A percentile compares a stretch with the other conserved stretches of the same genome.
phyloP scores from a whole-genome alignment of 2,113 vertebrate species.

The Poeciliopsis turrubarensis region DNA sequence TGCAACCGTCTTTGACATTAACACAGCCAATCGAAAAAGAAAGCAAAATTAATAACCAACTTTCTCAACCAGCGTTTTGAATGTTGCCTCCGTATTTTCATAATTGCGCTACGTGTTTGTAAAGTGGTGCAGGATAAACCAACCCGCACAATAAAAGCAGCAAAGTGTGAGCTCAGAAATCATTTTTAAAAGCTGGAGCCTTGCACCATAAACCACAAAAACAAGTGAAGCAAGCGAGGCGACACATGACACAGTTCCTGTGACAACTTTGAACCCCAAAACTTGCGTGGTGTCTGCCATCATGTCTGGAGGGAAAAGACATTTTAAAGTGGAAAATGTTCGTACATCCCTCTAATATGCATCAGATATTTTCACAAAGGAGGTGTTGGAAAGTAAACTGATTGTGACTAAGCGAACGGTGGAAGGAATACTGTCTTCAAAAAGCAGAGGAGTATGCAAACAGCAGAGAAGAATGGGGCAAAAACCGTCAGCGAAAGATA shows the following conservation, averaged over 20 bases:
- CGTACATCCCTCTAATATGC: neutral
- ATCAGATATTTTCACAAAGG: constrained; percentile 9
- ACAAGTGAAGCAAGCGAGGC: neutral
- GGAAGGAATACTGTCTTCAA: constrained; percentile 36
- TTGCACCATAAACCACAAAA: constrained; percentile 2
- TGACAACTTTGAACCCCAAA: constrained; percentile 20
- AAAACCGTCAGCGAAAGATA: neutral
- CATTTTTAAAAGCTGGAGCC: neutral
- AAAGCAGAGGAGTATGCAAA: constrained; percentile 6
- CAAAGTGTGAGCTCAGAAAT: neutral
- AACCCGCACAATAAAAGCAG: neutral
- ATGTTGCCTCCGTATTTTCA: neutral
- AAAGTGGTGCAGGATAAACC: constrained; percentile 9
- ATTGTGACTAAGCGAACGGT: constrained; percentile 20
- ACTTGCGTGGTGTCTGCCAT: neutral
- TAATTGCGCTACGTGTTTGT: neutral
- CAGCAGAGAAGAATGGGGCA: neutral
- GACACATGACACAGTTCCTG: constrained; percentile 24
- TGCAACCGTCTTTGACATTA: constrained; percentile 5
- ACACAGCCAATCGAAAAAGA: constrained; percentile 24
- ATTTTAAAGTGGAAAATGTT: constrained; percentile 12
- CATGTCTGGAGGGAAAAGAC: neutral
- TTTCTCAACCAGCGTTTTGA: neutral
- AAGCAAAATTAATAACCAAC: constrained; percentile 15
- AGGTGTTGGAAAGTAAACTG: constrained; percentile 30